Evolutionary conservation across 2,113 vertebrate genomes (phyloP).

Genomic region (Mus spicilegus): DNA sequence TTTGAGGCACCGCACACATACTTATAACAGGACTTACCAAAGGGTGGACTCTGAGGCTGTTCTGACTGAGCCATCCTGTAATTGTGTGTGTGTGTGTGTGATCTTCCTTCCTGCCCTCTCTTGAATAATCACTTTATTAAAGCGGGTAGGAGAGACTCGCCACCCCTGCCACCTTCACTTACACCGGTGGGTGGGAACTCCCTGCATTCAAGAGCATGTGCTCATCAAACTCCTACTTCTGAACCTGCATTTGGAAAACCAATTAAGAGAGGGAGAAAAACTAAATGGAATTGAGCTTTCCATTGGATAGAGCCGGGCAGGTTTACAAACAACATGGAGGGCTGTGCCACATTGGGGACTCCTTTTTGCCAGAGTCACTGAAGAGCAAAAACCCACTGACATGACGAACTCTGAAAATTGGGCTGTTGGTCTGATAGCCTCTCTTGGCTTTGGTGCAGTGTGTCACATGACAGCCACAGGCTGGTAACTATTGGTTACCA

Average conservation of each 20-base stretch:
- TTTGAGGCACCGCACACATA: neutral
- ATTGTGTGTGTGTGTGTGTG: neutral
- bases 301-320: conserved; percentile 41
- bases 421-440: neutral
- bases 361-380: neutral
- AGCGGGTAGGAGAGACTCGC: neutral
- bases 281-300: conserved; percentile 30
- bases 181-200: neutral
- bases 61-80: neutral
- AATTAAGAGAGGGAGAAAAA: conserved; percentile 1
- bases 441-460: neutral
- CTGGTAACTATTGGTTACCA: too few species aligned
- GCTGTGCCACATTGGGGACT: neutral
- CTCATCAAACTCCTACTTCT: neutral
- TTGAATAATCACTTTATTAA: neutral
- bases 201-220: neutral
- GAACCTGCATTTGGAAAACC: conserved; percentile 41
- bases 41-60: neutral
- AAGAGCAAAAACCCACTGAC: neutral
- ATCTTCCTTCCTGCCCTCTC: neutral
- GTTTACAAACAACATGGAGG: neutral
- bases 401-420: neutral
- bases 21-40: neutral
- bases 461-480: neutral
- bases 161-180: neutral